A percentile compares a stretch with the other conserved stretches of the same genome.
These are phyloP conservation scores for Lottia gigantea DNA, from an alignment of 2,888 invertebrate genomes.

Conservation along the genomic window DNA sequence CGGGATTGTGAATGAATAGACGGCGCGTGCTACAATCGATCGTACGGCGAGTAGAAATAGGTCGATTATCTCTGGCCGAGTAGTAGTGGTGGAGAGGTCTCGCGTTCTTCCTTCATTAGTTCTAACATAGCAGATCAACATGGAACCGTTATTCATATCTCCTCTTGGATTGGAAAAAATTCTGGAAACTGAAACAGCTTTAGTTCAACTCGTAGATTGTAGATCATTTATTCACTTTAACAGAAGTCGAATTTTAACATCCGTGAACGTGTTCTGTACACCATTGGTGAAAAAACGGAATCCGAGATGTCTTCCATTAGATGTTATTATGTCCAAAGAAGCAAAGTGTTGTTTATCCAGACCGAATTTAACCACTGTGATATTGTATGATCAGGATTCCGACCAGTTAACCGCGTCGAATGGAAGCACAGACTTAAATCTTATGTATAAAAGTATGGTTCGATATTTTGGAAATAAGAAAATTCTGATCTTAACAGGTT, in stretches of 20 bases:
- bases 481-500: constrained; percentile 30
- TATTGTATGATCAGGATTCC: constrained; percentile 43
- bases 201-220: constrained; percentile 53
- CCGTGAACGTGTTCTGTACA: constrained; percentile 58
- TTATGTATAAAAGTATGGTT: constrained; percentile 43
- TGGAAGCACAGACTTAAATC: constrained; percentile 37
- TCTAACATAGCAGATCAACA: background rate
- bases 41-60: background rate
- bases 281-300: constrained; percentile 59
- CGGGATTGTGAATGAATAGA: background rate
- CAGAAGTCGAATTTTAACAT: constrained; percentile 46
- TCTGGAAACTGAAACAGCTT: constrained; percentile 30
- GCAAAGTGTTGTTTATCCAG: constrained; percentile 43
- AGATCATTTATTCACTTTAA: constrained; percentile 57
- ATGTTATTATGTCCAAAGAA: constrained; percentile 53
- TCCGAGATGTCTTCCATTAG: constrained; percentile 40
- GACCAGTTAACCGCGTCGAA: constrained; percentile 29
- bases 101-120: background rate
- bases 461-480: constrained; percentile 32
- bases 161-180: constrained; percentile 32
- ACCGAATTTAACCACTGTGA: constrained; percentile 38
- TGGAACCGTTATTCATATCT: constrained; percentile 24
- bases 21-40: constrained; percentile 4
- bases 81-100: background rate
- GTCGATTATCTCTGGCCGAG: background rate